phyloP scores from a whole-genome alignment of 92 coral and sea anemone genomes.

The Diadumene lineata region DNA sequence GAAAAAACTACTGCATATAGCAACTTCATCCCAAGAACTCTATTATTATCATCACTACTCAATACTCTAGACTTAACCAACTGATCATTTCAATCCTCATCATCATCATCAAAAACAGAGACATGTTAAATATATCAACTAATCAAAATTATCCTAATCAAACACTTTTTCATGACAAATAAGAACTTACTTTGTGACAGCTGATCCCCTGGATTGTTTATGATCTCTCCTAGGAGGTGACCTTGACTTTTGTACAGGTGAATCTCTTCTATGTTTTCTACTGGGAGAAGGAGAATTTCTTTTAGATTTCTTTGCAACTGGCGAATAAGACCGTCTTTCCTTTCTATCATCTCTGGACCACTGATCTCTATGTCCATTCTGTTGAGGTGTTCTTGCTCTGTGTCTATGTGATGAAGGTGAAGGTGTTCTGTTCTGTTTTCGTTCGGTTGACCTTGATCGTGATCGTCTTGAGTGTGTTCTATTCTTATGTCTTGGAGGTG shows the following conservation, averaged over 20 bases:
- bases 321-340: conserved; percentile 30
- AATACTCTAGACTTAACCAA: too few relatives aligned
- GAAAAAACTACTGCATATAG: too few relatives aligned
- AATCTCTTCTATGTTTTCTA: conserved; percentile 10
- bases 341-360: not conserved
- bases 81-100: too few relatives aligned
- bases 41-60: too few relatives aligned
- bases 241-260: conserved; percentile 45
- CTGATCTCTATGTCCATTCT: conserved; percentile 19
- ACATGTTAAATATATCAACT: too few relatives aligned
- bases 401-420: conserved; percentile 12
- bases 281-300: conserved; percentile 16
- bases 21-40: too few relatives aligned
- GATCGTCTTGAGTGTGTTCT: not conserved
- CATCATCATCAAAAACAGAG: not conserved
- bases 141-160: too few relatives aligned
- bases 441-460: conserved; percentile 9
- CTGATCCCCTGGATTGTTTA: conserved; percentile 50
- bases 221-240: conserved; percentile 44
- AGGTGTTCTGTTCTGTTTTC: conserved; percentile 1
- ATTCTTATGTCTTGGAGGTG: conserved; percentile 23
- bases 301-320: conserved; percentile 23
- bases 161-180: too few relatives aligned
- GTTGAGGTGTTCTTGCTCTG: conserved; percentile 40
- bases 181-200: conserved; percentile 66